Percentiles rank a stretch among this genome's conserved stretches.
Evolutionary conservation across 2,797 vertebrate genomes (phyloP).

Genomic region (Parambassis ranga): DNA sequence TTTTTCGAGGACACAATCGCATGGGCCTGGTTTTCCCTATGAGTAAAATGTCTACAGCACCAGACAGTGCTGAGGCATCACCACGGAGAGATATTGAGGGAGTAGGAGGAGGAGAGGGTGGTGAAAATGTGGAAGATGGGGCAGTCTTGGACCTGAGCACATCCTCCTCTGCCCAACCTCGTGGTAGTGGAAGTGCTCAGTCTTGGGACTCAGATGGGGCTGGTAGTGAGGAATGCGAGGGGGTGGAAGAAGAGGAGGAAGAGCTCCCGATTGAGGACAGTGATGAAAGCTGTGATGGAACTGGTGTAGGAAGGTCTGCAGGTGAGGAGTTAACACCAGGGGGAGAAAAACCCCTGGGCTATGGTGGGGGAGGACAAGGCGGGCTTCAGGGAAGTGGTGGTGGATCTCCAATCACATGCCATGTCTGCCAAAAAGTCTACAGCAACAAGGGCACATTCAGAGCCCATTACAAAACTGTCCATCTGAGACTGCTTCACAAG

Average conservation of each 20-base stretch:
- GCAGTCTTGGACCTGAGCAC: conserved; percentile 92
- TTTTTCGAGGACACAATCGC: conserved; percentile 90
- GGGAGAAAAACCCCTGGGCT: conserved; percentile 78
- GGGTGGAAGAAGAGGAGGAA: conserved; percentile 77
- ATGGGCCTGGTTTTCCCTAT: conserved; percentile 90
- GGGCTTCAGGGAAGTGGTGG: conserved; percentile 74
- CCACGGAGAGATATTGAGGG: conserved; percentile 38
- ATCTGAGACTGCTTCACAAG: conserved; percentile 93
- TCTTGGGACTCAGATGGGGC: conserved; percentile 92
- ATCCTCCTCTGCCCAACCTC: conserved; percentile 81
- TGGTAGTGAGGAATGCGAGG: conserved; percentile 86
- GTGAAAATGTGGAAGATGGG: conserved; percentile 80
- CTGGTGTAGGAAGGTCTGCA: conserved; percentile 56
- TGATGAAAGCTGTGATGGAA: conserved; percentile 87
- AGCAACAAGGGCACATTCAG: conserved; percentile 97
- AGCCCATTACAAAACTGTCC: conserved; percentile 97
- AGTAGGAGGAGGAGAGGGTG: conserved; percentile 31
- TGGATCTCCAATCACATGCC: conserved; percentile 90
- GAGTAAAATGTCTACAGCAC: conserved; percentile 79
- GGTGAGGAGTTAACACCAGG: conserved; percentile 74
- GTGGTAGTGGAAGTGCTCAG: conserved; percentile 81
- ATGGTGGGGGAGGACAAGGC: conserved; percentile 69
- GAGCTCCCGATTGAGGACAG: conserved; percentile 84
- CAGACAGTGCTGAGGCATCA: conserved; percentile 63
- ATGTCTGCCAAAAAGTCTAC: conserved; percentile 95